Evolutionary conservation across 2,797 vertebrate species (phyloP).

Genomic region (Etheostoma perlongum): DNA sequence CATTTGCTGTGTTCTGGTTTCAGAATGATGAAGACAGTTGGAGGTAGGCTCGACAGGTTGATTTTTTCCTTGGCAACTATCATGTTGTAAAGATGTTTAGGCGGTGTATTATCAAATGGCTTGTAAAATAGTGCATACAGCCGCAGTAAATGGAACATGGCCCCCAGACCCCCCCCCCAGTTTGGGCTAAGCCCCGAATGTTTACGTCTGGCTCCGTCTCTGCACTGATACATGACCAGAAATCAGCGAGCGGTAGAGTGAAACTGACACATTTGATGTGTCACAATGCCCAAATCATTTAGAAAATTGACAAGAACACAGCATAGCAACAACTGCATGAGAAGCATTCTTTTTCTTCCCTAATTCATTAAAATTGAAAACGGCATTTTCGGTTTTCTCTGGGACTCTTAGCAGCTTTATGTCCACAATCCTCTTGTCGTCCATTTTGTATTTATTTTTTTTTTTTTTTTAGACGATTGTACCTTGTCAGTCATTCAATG

Average conservation of each 20-base stretch:
- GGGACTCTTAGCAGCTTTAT: constrained; percentile 36
- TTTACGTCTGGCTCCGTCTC: too few relatives aligned
- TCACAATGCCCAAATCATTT: constrained; percentile 57
- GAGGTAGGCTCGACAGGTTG: too few relatives aligned
- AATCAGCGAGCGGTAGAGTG: constrained; percentile 4
- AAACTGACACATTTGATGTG: constrained; percentile 20
- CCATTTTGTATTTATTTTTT: neutral
- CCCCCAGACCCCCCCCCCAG: too few relatives aligned
- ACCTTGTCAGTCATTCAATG: constrained; percentile 30
- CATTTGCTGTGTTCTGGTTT: too few relatives aligned
- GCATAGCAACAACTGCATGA: constrained; percentile 45
- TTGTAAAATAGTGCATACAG: too few relatives aligned
- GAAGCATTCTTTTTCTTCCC: constrained; percentile 24
- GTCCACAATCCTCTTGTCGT: constrained; percentile 43
- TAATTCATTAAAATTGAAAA: constrained; percentile 11
- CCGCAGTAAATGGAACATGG: too few relatives aligned
- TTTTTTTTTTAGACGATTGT: constrained; percentile 38
- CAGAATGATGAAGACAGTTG: too few relatives aligned
- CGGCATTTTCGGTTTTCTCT: constrained; percentile 36
- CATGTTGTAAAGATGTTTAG: too few relatives aligned
- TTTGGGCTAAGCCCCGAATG: too few relatives aligned
- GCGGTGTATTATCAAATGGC: too few relatives aligned
- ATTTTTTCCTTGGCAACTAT: too few relatives aligned
- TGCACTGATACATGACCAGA: too few relatives aligned
- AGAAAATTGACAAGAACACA: constrained; percentile 44